A percentile compares a stretch with the other conserved stretches of the same genome.
Conservation (phyloP, 1,140 invertebrate species). For the Argopecten irradians region DNA sequence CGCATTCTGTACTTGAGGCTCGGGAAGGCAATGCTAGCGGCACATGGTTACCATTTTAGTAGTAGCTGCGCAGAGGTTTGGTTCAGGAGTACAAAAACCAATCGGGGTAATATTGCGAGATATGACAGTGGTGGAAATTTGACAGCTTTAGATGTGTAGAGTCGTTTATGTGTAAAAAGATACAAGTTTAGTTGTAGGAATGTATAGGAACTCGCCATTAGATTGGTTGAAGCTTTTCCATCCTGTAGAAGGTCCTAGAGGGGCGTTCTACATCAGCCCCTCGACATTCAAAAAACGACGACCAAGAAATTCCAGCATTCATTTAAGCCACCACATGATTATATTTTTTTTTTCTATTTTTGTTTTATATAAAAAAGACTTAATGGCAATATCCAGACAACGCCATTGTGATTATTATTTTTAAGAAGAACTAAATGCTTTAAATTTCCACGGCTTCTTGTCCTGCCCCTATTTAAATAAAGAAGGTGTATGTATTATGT, state of each 20-base stretch:
- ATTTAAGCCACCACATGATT: neutral
- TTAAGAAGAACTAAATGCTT: slow-evolving; percentile 24
- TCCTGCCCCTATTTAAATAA: slow-evolving; percentile 21
- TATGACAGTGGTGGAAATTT: slow-evolving; percentile 21
- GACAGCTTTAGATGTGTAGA: slow-evolving; percentile 7
- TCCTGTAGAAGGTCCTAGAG: slow-evolving; percentile 1
- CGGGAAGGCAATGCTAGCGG: slow-evolving; percentile 22
- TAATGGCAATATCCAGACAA: slow-evolving; percentile 34
- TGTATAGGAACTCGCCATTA: slow-evolving; percentile 32
- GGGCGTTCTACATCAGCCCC: slow-evolving; percentile 13
- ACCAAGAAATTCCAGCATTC: slow-evolving; percentile 31
- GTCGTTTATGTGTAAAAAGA: slow-evolving; percentile 1
- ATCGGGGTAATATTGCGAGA: slow-evolving; percentile 15
- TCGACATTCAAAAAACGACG: neutral
- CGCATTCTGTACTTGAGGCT: slow-evolving; percentile 30
- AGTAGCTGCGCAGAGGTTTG: neutral
- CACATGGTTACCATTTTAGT: slow-evolving; percentile 1
- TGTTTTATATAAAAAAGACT: slow-evolving; percentile 33
- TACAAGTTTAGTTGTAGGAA: slow-evolving; percentile 24
- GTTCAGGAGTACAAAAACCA: neutral
- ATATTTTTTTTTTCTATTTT: slow-evolving; percentile 24
- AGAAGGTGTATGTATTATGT: slow-evolving; percentile 35
- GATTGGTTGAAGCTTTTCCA: neutral
- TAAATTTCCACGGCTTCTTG: slow-evolving; percentile 21
- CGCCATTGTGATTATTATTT: slow-evolving; percentile 28